Evolutionary conservation across 2,113 vertebrate genomes (phyloP).

Genomic region (Notarius quadriscutis): DNA sequence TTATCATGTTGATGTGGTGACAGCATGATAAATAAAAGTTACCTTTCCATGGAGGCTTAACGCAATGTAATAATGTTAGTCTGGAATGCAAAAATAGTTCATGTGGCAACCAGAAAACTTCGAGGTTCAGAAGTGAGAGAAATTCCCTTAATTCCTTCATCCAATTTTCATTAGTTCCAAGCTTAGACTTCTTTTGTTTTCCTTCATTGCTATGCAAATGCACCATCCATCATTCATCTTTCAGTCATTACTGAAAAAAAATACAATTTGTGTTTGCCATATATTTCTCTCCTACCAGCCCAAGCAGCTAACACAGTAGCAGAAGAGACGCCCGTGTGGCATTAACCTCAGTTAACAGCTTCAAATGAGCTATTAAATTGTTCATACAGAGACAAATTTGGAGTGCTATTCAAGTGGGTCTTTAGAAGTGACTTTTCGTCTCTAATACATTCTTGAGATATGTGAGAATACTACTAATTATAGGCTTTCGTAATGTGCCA

Average conservation of each 20-base stretch:
- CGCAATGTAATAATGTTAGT: not conserved
- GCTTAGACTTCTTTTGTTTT: not conserved
- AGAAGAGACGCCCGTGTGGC: slow-evolving; percentile 66
- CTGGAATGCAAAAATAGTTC: not conserved
- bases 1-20: not conserved
- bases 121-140: not conserved
- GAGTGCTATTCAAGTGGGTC: slow-evolving; percentile 70
- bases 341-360: slow-evolving; percentile 71
- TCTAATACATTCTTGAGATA: slow-evolving; percentile 68
- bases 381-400: slow-evolving; percentile 66
- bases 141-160: not conserved
- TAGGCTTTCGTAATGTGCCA: slow-evolving; percentile 63
- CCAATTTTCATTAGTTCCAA: not conserved
- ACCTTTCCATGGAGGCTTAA: not conserved
- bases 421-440: slow-evolving; percentile 65
- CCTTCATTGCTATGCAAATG: not conserved
- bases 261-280: slow-evolving; percentile 15
- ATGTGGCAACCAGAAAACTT: not conserved
- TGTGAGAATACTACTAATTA: slow-evolving; percentile 73
- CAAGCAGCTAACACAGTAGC: slow-evolving; percentile 60
- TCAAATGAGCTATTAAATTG: slow-evolving; percentile 71
- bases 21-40: not conserved
- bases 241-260: not conserved
- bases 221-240: not conserved
- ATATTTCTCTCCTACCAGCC: slow-evolving; percentile 34